Percentiles rank a stretch among this genome's conserved stretches.
These are phyloP conservation scores for Aplysina aerophoba DNA, from an alignment of 37 sponge, comb jelly and placozoan genomes.

Conservation along the genomic window DNA sequence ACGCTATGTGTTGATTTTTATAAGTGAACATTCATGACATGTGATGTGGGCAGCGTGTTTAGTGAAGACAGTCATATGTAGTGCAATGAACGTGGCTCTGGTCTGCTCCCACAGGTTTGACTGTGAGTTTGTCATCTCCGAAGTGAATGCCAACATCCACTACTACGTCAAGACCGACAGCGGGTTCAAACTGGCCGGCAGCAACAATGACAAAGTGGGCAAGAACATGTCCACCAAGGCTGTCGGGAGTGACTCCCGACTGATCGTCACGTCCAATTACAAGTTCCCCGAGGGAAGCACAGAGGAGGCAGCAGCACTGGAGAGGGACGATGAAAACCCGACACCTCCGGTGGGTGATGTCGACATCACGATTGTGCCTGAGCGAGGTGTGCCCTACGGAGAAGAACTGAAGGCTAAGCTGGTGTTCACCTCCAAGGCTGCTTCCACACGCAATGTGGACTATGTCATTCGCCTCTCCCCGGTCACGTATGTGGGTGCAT, in stretches of 20 bases:
- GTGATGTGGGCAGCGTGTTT: too few relatives aligned
- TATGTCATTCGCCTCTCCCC: background rate
- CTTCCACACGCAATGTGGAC: background rate
- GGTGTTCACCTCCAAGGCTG: background rate
- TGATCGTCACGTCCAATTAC: constrained; percentile 53
- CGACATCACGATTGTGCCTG: constrained; percentile 23
- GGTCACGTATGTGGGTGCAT: constrained; percentile 26
- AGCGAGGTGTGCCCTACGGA: background rate
- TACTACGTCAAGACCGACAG: constrained; percentile 13
- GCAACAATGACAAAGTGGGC: constrained; percentile 18
- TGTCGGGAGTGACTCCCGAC: constrained; percentile 28
- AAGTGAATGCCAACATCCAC: constrained; percentile 71
- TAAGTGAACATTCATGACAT: too few relatives aligned
- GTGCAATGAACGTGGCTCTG: too few relatives aligned
- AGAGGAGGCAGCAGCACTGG: constrained; percentile 46
- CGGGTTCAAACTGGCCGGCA: background rate
- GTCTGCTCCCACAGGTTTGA: constrained; percentile 74
- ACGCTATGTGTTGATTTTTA: too few relatives aligned
- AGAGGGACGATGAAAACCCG: background rate
- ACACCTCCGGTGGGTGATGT: constrained; percentile 28
- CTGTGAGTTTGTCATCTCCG: constrained; percentile 76
- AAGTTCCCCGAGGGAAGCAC: constrained; percentile 55
- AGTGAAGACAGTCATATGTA: too few relatives aligned
- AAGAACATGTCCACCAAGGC: constrained; percentile 68
- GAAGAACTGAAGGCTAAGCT: background rate